Conservation (phyloP, 2,888 invertebrate genomes). For the Steinernema scapterisci region DNA sequence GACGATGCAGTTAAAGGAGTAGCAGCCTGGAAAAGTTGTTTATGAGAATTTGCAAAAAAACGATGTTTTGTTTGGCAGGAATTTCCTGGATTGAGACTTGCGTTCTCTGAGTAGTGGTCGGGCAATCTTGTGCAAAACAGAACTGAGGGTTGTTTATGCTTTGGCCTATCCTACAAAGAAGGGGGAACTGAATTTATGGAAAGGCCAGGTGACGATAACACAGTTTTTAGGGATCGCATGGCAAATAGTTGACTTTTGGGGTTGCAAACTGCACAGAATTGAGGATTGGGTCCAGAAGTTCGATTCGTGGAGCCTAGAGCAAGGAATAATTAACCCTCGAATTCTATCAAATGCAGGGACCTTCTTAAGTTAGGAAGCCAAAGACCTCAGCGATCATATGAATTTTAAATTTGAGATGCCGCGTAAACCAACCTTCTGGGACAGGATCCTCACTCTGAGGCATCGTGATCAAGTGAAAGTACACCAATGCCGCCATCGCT, state of each 20-base stretch:
- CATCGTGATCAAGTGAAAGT: conserved; percentile 7
- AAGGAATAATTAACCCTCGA: neutral
- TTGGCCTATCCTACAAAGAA: no score
- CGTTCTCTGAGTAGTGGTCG: neutral
- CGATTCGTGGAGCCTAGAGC: no score
- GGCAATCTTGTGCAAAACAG: neutral
- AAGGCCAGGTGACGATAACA: no score
- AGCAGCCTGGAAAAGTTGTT: neutral
- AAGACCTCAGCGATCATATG: neutral
- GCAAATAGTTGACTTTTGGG: no score
- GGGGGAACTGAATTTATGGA: no score
- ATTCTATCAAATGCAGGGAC: neutral
- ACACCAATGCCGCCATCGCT: neutral
- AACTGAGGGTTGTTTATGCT: neutral
- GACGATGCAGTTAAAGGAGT: conserved; percentile 9
- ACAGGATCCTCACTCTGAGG: neutral
- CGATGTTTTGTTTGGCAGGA: neutral
- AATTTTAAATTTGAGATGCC: neutral
- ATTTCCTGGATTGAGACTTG: neutral
- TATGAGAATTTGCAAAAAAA: neutral
- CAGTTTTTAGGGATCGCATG: no score
- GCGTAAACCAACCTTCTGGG: neutral
- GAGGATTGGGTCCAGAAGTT: no score
- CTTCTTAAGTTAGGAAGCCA: neutral
- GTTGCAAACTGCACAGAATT: no score